A percentile compares a stretch with the other conserved stretches of the same genome.
These are phyloP conservation scores for Coelopa frigida DNA, from an alignment of 1,140 invertebrate genomes.

Conservation along the genomic window DNA sequence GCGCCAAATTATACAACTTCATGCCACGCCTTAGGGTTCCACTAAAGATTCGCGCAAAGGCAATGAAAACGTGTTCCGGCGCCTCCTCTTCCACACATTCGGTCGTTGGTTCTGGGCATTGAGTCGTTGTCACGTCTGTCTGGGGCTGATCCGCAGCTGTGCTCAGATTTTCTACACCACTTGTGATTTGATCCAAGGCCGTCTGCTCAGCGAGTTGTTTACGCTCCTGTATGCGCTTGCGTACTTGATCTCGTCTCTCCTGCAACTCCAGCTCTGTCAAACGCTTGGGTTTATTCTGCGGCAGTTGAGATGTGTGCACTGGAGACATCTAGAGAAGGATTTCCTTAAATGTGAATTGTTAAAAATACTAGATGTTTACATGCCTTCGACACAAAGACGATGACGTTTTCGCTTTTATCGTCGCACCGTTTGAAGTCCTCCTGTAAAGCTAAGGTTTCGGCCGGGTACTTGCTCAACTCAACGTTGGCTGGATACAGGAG, in stretches of 20 bases:
- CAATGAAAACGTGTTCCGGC: conserved; percentile 65
- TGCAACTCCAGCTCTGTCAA: conserved; percentile 72
- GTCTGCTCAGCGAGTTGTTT: conserved; percentile 47
- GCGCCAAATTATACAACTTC: conserved; percentile 75
- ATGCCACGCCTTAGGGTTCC: conserved; percentile 74
- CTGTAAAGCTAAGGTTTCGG: conserved; percentile 66
- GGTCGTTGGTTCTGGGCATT: conserved; percentile 33
- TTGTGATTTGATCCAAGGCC: conserved; percentile 46
- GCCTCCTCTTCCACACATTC: conserved; percentile 3
- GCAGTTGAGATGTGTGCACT: conserved; percentile 61
- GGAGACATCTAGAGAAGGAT: conserved; percentile 26
- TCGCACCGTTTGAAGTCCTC: conserved; percentile 67
- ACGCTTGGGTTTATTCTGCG: conserved; percentile 63
- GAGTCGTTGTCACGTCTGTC: conserved; percentile 17
- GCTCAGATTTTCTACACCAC: conserved; percentile 43
- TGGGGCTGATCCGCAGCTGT: conserved; percentile 19
- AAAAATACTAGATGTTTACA: conserved; percentile 45
- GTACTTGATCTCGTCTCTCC: conserved; percentile 59
- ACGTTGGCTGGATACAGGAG: conserved; percentile 63
- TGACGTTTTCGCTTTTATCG: conserved; percentile 60
- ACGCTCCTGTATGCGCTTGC: conserved; percentile 54
- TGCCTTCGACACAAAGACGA: conserved; percentile 95
- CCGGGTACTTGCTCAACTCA: conserved; percentile 62
- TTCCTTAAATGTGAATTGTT: background rate
- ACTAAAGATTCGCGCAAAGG: conserved; percentile 90